Evolutionary conservation across 2,113 vertebrate genomes (phyloP).

Genomic region (Arothron firmamentum): DNA sequence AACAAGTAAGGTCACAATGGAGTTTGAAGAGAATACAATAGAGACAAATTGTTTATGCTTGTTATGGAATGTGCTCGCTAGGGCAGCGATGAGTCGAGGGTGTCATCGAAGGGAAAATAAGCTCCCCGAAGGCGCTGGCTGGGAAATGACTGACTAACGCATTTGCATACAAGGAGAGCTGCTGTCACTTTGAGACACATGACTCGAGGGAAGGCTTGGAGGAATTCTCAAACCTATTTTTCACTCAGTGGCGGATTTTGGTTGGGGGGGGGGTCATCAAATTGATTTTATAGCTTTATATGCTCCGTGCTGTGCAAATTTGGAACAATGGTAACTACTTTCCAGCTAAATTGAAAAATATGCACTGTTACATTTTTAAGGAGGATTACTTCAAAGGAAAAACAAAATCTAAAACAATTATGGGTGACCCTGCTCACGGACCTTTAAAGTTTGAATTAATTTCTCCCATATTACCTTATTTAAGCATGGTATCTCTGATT

Average conservation of each 20-base stretch:
- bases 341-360: neutral
- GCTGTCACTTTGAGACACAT: constrained; percentile 27
- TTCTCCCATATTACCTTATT: no score
- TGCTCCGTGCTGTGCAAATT: neutral
- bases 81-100: constrained; percentile 49
- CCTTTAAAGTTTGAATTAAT: no score
- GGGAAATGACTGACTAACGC: constrained; percentile 43
- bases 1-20: constrained; percentile 50
- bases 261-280: neutral
- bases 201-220: constrained; percentile 22
- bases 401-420: no score
- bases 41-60: constrained; percentile 61
- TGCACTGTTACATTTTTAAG: neutral
- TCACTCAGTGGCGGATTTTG: neutral
- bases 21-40: constrained; percentile 46
- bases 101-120: constrained; percentile 52
- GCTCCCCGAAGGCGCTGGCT: constrained; percentile 44
- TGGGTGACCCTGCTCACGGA: no score
- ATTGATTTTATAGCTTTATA: neutral
- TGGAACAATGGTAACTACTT: neutral
- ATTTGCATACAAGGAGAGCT: constrained; percentile 32
- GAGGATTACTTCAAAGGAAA: neutral
- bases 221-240: constrained; percentile 13
- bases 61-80: constrained; percentile 57
- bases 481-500: no score